These are phyloP conservation scores for Salticus scenicus DNA, from an alignment of 2,888 invertebrate species.

Conservation along the genomic window DNA sequence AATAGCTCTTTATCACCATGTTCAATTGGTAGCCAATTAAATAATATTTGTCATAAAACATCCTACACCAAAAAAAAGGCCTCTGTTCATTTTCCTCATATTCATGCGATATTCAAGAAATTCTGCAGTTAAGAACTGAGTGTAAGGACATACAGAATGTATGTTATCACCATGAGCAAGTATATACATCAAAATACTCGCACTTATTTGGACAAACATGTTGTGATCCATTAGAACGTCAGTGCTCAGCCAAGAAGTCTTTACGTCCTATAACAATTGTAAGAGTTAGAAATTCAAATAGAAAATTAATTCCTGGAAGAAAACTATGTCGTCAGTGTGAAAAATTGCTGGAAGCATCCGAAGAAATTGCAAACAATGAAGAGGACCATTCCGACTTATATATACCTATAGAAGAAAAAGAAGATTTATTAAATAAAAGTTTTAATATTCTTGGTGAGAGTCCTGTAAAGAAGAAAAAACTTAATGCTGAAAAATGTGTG, in stretches of 20 bases:
- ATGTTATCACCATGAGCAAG: background rate
- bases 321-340: background rate
- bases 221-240: background rate
- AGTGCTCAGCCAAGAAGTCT: background rate
- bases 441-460: too few species aligned
- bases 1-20: background rate
- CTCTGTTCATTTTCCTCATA: background rate
- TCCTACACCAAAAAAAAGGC: background rate
- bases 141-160: background rate
- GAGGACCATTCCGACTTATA: background rate
- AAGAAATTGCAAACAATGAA: too few species aligned
- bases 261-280: background rate
- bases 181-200: background rate
- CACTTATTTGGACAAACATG: background rate
- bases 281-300: background rate
- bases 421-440: too few species aligned
- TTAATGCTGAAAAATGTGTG: background rate
- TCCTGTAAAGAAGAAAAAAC: conserved; percentile 1
- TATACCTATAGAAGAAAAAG: background rate
- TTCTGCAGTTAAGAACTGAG: too few species aligned
- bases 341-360: too few species aligned
- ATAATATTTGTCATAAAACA: background rate
- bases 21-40: background rate
- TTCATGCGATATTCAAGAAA: too few species aligned
- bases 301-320: background rate